phyloP scores from a whole-genome alignment of 37 sponge, comb jelly and placozoan species.

The Cliona cf. orientalis region DNA sequence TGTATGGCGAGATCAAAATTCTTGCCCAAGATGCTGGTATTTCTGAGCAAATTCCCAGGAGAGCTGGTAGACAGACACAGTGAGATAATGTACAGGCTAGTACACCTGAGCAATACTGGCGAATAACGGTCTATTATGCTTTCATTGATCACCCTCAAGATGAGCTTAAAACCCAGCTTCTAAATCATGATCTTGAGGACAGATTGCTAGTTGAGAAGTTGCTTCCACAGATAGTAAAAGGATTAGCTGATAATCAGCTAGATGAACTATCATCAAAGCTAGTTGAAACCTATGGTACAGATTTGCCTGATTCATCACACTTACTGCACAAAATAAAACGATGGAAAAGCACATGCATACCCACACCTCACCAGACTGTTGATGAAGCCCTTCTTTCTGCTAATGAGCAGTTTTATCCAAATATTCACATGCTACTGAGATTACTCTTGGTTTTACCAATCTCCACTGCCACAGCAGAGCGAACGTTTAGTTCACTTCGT shows the following conservation, averaged over 20 bases:
- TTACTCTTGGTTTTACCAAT: neutral
- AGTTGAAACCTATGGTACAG: neutral
- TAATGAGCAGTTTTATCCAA: no score
- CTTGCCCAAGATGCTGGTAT: constrained; percentile 5
- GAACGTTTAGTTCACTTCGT: neutral
- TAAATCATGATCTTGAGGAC: constrained; percentile 1
- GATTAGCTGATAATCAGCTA: neutral
- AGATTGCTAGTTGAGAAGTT: neutral
- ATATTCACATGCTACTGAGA: neutral
- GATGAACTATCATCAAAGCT: neutral
- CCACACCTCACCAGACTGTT: neutral
- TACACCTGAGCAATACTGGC: constrained; percentile 13
- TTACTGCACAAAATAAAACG: neutral
- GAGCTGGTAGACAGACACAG: neutral
- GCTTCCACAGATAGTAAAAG: neutral
- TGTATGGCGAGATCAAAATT: neutral
- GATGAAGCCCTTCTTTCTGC: neutral
- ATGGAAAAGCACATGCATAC: neutral
- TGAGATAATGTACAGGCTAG: neutral
- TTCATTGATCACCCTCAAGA: constrained; percentile 3
- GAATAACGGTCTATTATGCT: constrained; percentile 1
- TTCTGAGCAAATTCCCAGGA: neutral
- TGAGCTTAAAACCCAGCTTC: neutral
- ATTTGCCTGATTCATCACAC: neutral
- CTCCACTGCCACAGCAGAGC: neutral